These are phyloP conservation scores for Frankliniella fusca DNA, from an alignment of 2,888 invertebrate genomes.

Conservation along the genomic window DNA sequence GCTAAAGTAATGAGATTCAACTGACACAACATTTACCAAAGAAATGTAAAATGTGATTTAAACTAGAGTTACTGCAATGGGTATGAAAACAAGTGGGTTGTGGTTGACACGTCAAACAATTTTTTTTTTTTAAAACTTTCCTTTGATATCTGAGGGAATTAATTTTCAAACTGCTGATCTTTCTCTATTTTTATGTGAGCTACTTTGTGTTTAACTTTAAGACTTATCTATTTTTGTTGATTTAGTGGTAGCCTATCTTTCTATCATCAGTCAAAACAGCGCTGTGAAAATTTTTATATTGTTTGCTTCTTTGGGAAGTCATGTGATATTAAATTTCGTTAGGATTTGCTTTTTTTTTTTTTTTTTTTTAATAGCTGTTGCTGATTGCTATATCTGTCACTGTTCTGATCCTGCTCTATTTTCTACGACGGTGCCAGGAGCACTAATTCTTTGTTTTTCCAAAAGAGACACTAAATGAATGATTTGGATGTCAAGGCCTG, in stretches of 20 bases:
- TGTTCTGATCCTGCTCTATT: too few species aligned
- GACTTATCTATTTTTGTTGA: background rate
- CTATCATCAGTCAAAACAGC: background rate
- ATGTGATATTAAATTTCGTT: background rate
- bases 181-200: background rate
- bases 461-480: too few species aligned
- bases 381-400: background rate
- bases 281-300: background rate
- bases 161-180: background rate
- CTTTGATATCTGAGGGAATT: background rate
- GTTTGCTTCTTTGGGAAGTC: background rate
- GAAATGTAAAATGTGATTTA: background rate
- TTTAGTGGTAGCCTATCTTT: background rate
- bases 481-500: too few species aligned
- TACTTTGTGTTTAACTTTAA: background rate
- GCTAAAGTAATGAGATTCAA: background rate
- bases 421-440: too few species aligned
- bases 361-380: background rate
- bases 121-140: background rate
- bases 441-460: too few species aligned
- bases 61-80: background rate
- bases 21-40: background rate
- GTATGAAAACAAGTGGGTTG: background rate
- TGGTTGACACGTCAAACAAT: background rate
- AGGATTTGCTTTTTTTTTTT: background rate